These are phyloP conservation scores for honey bee (Apis mellifera) DNA, from an alignment of 1,140 invertebrate genomes.

Conservation along the genomic window Amel_HAv3.1 CM009932.2:5913501-5914000, in stretches of 20 bases:
- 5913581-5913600: too few species aligned
- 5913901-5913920: conserved; percentile 61
- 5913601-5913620: too few species aligned
- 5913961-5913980: conserved; percentile 42
- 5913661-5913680: background rate
- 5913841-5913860: conserved; percentile 62
- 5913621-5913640: background rate
- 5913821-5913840: conserved; percentile 50
- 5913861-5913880: conserved; percentile 40
- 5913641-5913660: background rate
- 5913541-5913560: too few species aligned
- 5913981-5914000: conserved; percentile 56
- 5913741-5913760: background rate
- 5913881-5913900: conserved; percentile 54
- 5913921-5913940: background rate
- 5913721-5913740: conserved; percentile 4
- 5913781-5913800: conserved; percentile 43
- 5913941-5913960: too few species aligned
- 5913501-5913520: too few species aligned
- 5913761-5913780: conserved; percentile 27
- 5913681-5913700: background rate
- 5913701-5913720: background rate
- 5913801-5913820: conserved; percentile 67
- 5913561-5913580: too few species aligned
- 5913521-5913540: too few species aligned